These are phyloP conservation scores for Silurus meridionalis DNA, from an alignment of 2,113 vertebrate species.

Conservation along the genomic window DNA sequence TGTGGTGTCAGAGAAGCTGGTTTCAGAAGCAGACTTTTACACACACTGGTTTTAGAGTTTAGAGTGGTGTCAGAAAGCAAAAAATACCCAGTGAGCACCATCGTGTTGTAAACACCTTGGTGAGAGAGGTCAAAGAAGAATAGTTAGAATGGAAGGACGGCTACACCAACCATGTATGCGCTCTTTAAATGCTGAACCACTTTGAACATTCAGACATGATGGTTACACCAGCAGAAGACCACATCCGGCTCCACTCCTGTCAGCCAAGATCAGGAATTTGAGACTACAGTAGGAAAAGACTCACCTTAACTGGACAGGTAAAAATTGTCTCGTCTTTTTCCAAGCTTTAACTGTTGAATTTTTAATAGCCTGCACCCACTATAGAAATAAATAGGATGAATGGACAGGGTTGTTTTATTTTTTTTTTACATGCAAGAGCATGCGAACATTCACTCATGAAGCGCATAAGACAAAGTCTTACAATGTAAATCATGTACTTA, in stretches of 20 bases:
- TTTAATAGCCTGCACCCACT: background rate
- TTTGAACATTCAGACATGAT: background rate
- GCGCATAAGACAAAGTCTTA: background rate
- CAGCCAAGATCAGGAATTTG: background rate
- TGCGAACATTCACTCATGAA: background rate
- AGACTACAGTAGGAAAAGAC: background rate
- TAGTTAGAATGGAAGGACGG: background rate
- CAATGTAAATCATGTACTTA: background rate
- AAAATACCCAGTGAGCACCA: background rate
- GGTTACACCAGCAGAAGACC: background rate
- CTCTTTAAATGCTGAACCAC: no score
- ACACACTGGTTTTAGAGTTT: background rate
- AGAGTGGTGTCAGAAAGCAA: background rate
- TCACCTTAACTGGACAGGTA: background rate
- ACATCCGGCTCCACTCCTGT: background rate
- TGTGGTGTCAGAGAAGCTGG: background rate
- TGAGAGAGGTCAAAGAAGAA: background rate
- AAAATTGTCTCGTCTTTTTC: background rate
- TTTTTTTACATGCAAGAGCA: background rate
- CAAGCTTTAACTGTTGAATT: background rate
- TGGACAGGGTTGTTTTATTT: background rate
- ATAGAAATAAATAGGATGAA: background rate
- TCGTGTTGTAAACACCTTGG: background rate
- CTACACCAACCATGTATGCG: background rate
- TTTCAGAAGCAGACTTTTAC: background rate